phyloP scores from a whole-genome alignment of 2,113 vertebrate genomes.

The Typhlomys cinereus region DNA sequence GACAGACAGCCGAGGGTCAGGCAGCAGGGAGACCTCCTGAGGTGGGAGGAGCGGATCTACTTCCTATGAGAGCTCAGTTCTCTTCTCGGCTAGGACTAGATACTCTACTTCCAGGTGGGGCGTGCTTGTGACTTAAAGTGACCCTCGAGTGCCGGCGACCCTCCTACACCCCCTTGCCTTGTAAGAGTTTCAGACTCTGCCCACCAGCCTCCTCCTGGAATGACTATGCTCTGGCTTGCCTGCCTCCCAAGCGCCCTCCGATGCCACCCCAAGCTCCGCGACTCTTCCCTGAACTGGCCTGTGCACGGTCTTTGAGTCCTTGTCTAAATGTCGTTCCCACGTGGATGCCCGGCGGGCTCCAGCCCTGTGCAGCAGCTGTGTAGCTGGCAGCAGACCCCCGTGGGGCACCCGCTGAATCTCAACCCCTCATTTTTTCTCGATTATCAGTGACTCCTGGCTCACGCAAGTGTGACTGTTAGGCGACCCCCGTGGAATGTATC shows the following conservation, averaged over 20 bases:
- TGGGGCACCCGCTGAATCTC: rapidly evolving
- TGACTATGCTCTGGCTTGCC: rapidly evolving
- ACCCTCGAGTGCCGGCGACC: not conserved
- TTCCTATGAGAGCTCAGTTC: not conserved
- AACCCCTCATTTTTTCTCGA: rapidly evolving
- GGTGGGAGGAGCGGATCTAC: not conserved
- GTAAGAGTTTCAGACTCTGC: rapidly evolving
- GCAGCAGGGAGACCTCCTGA: no score
- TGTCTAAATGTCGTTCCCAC: rapidly evolving
- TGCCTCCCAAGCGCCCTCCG: rapidly evolving
- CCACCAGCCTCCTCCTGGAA: rapidly evolving
- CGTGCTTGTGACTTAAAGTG: not conserved
- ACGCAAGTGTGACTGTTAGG: rapidly evolving
- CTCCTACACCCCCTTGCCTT: rapidly evolving
- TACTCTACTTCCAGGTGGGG: not conserved
- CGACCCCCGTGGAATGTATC: rapidly evolving
- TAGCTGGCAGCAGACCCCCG: rapidly evolving
- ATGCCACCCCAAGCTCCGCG: rapidly evolving
- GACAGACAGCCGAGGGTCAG: not conserved
- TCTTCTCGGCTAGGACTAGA: not conserved
- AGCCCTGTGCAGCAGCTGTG: rapidly evolving
- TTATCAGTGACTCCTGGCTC: not conserved
- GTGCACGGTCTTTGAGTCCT: not conserved
- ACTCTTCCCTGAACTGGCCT: not conserved
- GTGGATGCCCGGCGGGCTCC: not conserved